Evolutionary conservation across 1,140 invertebrate species (phyloP).

Genomic region (Himalopsyche phryganea): DNA sequence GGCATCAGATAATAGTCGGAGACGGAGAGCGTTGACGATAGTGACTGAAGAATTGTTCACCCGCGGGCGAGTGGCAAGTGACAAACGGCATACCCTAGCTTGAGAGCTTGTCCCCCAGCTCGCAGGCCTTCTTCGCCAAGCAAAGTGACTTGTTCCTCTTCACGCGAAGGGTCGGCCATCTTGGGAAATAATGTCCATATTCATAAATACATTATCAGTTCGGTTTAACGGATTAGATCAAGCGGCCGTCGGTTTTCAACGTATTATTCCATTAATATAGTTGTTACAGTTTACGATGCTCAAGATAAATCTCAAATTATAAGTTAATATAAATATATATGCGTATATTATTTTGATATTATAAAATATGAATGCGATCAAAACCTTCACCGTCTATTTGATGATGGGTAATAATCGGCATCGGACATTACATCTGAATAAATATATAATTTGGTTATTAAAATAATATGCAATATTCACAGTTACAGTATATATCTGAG

Average conservation of each 20-base stretch:
- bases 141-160: slow-evolving; percentile 91
- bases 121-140: slow-evolving; percentile 91
- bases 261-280: no score
- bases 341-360: not conserved
- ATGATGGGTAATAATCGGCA: no score
- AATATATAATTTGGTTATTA: no score
- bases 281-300: no score
- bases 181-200: slow-evolving; percentile 53
- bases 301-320: not conserved
- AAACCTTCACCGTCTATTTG: no score
- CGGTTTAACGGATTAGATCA: no score
- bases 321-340: slow-evolving; percentile 1
- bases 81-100: slow-evolving; percentile 68
- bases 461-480: no score
- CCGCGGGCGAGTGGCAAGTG: not conserved
- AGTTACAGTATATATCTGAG: no score
- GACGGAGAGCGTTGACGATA: not conserved
- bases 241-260: no score
- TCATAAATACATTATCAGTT: no score
- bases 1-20: no score
- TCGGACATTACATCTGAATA: no score
- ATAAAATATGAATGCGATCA: not conserved
- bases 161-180: slow-evolving; percentile 87
- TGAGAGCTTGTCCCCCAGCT: slow-evolving; percentile 89
- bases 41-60: slow-evolving; percentile 10